Evolutionary conservation across 2,113 vertebrate species (phyloP), one percentile per base, ranked within the genome.

Genomic region (Elephas maximus): DNA sequence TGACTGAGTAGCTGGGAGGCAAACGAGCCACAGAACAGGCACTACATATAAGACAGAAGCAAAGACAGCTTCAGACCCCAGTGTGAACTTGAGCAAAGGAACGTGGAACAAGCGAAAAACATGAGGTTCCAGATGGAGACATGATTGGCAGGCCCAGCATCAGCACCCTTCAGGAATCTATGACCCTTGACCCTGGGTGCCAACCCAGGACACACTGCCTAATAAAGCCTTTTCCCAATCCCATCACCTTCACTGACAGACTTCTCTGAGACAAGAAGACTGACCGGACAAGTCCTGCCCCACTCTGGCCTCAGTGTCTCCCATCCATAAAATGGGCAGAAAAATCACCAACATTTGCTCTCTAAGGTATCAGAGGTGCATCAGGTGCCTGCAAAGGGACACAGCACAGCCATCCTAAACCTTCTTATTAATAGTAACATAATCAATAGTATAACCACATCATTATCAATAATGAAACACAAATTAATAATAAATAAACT

Each of bases 401-500:
- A 30, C 51, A 21, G 51, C 30, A 44, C 60, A n/a, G 73, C 85
- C 45, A 90, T 65, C 82, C 63, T 12, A 12, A 80, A 24, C 62
- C 90, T 96, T 76, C 60, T 97, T 94, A 96, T 97, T 97, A 93
- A 97, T 79, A 92, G 96, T 83, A 53, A 37, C 37, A 37, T 37
- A 37, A 37, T 37, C 37, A 37, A 37, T 37, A 92, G 96, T 83
- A 53, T 92, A 97, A 96, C 90, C 78, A 91, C 88, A 81, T 93
- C 85, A 89, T 93, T 92, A 98, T 98, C 97, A 98, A 96, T 97
- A 97, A 98, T 98, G 97, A 96, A 97, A 88, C 78, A 73, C 94
- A 98, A 97, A 96, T 98, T 96, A 98, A 98, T 98, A 98, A 97
- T 97, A 97, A 98, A 98, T 97, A 98, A 97, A 98, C 92, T 91